Percentiles rank a stretch among this genome's conserved stretches.
phyloP scores from a whole-genome alignment of 2,888 invertebrate species.

The Volucella inanis region DNA sequence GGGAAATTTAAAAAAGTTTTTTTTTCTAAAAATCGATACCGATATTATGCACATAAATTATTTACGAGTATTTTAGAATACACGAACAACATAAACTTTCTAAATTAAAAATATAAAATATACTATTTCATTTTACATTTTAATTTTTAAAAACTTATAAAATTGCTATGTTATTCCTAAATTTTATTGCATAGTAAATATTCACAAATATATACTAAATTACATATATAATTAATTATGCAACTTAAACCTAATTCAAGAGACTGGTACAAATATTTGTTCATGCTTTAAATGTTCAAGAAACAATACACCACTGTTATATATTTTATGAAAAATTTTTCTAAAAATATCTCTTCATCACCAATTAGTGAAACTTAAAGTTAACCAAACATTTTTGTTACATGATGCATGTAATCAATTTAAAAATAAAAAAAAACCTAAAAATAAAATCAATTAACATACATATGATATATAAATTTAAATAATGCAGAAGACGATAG shows the following conservation, averaged over 20 bases:
- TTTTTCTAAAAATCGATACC: no score
- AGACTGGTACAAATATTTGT: slow-evolving; percentile 72
- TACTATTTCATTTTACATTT: neutral
- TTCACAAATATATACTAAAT: slow-evolving; percentile 16
- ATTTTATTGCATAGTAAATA: slow-evolving; percentile 11
- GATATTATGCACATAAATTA: no score
- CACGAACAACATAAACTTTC: no score
- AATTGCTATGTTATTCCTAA: neutral
- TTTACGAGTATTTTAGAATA: no score
- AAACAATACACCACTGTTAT: slow-evolving; percentile 40
- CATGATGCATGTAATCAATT: neutral
- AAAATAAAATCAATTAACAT: slow-evolving; percentile 11
- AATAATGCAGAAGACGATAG: slow-evolving; percentile 52
- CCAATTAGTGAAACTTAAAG: slow-evolving; percentile 65
- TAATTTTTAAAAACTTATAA: neutral
- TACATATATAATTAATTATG: slow-evolving; percentile 16
- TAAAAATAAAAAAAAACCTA: slow-evolving; percentile 7
- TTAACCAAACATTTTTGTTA: slow-evolving; percentile 48
- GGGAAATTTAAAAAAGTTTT: no score
- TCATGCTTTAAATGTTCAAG: slow-evolving; percentile 67
- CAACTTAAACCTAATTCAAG: slow-evolving; percentile 51
- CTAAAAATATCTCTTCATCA: slow-evolving; percentile 41
- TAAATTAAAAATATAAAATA: no score
- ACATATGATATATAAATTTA: slow-evolving; percentile 1
- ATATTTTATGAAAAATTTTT: slow-evolving; percentile 63